These are phyloP conservation scores for Astreopora myriophthalma DNA, from an alignment of 64 coral and sea anemone species.

Conservation along the genomic window DNA sequence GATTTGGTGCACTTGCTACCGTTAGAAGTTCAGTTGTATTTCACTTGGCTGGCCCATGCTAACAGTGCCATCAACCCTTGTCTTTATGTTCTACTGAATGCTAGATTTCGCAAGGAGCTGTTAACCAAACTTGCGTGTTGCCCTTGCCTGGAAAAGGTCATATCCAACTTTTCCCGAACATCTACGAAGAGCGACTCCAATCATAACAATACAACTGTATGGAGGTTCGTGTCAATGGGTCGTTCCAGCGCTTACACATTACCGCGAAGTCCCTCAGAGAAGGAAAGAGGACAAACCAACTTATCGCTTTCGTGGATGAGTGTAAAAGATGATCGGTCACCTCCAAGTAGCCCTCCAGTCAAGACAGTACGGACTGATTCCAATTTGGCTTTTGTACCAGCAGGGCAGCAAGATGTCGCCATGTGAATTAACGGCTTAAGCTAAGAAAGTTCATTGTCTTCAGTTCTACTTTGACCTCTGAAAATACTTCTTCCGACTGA, in stretches of 20 bases:
- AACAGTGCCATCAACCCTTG: slow-evolving; percentile 75
- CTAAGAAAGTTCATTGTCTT: background rate
- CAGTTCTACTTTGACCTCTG: too few species aligned
- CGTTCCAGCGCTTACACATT: background rate
- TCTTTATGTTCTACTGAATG: slow-evolving; percentile 49
- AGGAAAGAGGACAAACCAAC: background rate
- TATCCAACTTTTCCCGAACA: background rate
- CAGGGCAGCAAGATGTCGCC: background rate
- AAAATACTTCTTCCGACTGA: too few species aligned
- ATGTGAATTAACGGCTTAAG: background rate
- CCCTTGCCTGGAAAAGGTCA: background rate
- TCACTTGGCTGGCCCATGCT: slow-evolving; percentile 54
- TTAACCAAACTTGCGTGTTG: background rate
- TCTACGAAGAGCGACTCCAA: background rate
- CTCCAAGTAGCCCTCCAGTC: background rate
- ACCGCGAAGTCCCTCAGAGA: background rate
- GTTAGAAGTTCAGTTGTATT: background rate
- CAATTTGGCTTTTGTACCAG: background rate
- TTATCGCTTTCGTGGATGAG: background rate
- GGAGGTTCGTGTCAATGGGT: background rate
- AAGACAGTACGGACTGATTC: background rate
- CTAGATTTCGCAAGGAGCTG: slow-evolving; percentile 14
- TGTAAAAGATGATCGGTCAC: background rate
- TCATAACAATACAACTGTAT: background rate
- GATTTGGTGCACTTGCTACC: background rate